Base-by-base conservation (phyloP, 2,888 invertebrate species). In the Stegophylla sp. region DNA sequence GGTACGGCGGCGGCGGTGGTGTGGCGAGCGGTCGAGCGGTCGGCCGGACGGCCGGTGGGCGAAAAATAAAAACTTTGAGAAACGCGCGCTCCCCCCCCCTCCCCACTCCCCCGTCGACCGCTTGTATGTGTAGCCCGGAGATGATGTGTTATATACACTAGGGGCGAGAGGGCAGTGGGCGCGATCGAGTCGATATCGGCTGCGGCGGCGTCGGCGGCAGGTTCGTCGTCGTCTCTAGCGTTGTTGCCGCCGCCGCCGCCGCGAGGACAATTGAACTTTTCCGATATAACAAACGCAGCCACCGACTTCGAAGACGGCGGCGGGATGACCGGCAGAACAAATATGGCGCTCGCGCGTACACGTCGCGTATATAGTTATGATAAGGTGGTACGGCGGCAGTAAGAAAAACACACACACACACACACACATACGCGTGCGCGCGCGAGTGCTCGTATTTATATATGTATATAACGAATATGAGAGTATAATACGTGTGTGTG, bases 241-340 rank as follows among this genome's bases (percentile, higher is more conserved):
- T 53, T 53, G 53, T 53, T 23, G 48, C 34, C 23, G 34, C 43
- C 56, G 73, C 43, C 56, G 74, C 45, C 48, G 63, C 48, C 67
- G 53, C 45, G 69, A 34, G 48, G 61, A 79, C 71, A 79, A 79
- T 79, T 79, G 79, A 79, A 79, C 79, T 79, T 71, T 79, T 71
- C 79, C 79, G 34, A 77, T 77, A 66, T 77, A 67, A 76, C 56
- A 23, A 63, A 26, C 64, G 66, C 75, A 41, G 41, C 34, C 64
- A 17, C 48, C 48, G 64, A 12, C 72, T 4, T 15, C 23, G 51
- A 34, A 7, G 13, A 9, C 59, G 26, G 17, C 73, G 23, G 3
- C 73, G 75, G 79, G 71, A 71, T 79, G 79, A 79, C 79, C 79
- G 79, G 79, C 75, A 79, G 71, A 79, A 79, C 79, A 79, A 79